These are phyloP conservation scores for Spea bombifrons DNA, from an alignment of 2,113 vertebrate species.

Conservation along the genomic window DNA sequence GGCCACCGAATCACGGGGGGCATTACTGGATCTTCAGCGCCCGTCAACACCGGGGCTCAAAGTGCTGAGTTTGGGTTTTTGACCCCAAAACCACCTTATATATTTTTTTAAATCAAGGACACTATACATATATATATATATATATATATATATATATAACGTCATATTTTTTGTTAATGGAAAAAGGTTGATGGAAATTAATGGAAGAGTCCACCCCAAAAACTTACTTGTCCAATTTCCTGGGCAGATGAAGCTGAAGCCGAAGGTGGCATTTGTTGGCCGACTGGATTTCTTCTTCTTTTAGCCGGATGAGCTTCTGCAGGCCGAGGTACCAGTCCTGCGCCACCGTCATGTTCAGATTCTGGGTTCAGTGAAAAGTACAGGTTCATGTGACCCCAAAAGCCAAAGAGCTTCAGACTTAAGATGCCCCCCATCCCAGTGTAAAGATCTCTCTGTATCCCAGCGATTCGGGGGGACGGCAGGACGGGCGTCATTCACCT, in stretches of 20 bases:
- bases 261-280: constrained; percentile 93
- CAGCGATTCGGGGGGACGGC: not conserved
- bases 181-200: too few relatives aligned
- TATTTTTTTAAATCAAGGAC: too few relatives aligned
- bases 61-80: too few relatives aligned
- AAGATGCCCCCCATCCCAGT: not conserved
- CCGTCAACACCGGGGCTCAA: too few relatives aligned
- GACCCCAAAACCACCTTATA: too few relatives aligned
- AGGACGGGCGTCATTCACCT: constrained; percentile 64
- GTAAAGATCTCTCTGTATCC: not conserved
- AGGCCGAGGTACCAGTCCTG: constrained; percentile 95
- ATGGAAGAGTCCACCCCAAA: not conserved
- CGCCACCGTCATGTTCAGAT: constrained; percentile 90
- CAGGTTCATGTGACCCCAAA: not conserved
- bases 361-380: constrained; percentile 59
- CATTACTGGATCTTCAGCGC: too few relatives aligned
- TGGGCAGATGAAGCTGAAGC: constrained; percentile 87
- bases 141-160: too few relatives aligned
- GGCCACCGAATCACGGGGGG: too few relatives aligned
- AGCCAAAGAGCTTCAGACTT: too few relatives aligned
- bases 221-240: constrained; percentile 90
- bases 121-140: too few relatives aligned
- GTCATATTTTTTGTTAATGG: too few relatives aligned
- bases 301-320: constrained; percentile 89
- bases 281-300: constrained; percentile 92